These are phyloP conservation scores for Notospermus geniculatus DNA, from an alignment of 1,140 invertebrate species.

Conservation along the genomic window DNA sequence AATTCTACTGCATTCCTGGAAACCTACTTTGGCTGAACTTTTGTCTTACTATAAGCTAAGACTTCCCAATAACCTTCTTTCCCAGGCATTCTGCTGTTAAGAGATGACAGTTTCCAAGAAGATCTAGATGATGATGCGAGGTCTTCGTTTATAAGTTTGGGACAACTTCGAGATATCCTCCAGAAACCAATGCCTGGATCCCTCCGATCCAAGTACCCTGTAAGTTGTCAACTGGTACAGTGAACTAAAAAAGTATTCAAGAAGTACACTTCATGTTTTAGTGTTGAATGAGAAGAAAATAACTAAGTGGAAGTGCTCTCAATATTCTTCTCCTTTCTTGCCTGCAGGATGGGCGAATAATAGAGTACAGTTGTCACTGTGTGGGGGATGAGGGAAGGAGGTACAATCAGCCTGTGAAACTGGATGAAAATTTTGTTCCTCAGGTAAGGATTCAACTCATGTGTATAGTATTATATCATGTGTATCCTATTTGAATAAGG, in stretches of 20 bases:
- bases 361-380: no score
- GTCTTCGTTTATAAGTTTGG: background rate
- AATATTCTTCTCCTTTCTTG: background rate
- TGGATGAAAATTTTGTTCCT: no score
- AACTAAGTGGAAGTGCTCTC: background rate
- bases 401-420: no score
- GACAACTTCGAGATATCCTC: background rate
- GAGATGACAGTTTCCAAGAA: background rate
- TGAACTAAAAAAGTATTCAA: background rate
- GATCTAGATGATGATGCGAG: background rate
- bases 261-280: background rate
- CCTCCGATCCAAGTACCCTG: background rate
- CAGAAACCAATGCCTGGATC: background rate
- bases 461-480: no score
- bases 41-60: no score
- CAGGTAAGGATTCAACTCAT: no score
- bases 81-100: background rate
- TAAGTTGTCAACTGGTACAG: background rate
- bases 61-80: background rate
- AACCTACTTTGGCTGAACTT: no score
- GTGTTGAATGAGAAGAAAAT: background rate
- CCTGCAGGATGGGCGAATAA: no score
- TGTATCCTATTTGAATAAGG: no score
- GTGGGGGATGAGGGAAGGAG: no score
- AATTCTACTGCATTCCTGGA: background rate